Evolutionary conservation across 1,140 invertebrate genomes (phyloP).

Genomic region (Drosophila busckii): DNA sequence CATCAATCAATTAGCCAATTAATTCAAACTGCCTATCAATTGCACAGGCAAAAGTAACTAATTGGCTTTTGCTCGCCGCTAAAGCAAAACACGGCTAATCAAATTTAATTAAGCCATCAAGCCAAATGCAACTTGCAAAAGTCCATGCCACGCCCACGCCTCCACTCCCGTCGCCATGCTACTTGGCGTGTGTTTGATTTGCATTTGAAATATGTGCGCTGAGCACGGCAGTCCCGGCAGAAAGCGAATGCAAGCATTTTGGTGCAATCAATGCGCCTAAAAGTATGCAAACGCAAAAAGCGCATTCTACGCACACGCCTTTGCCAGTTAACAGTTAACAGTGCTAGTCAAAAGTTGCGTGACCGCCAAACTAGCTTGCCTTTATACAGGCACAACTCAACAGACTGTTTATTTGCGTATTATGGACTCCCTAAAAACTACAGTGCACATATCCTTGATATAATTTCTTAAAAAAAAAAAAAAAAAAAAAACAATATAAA

Average conservation of each 20-base stretch:
- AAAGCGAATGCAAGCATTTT: slow-evolving; percentile 38
- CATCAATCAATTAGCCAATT: slow-evolving; percentile 75
- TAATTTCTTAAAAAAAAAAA: too few relatives aligned
- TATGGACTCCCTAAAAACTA: slow-evolving; percentile 48
- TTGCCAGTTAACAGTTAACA: neutral
- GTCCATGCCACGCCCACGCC: slow-evolving; percentile 33
- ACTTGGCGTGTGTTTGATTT: slow-evolving; percentile 64
- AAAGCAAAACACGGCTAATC: slow-evolving; percentile 67
- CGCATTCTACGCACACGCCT: slow-evolving; percentile 3
- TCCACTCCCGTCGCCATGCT: slow-evolving; percentile 20
- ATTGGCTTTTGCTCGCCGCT: slow-evolving; percentile 58
- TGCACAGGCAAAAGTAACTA: slow-evolving; percentile 64
- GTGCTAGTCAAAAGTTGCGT: slow-evolving; percentile 24
- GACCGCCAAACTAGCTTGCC: slow-evolving; percentile 21
- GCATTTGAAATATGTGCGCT: slow-evolving; percentile 54
- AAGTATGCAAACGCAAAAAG: slow-evolving; percentile 58
- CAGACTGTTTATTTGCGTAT: slow-evolving; percentile 72
- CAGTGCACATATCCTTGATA: too few relatives aligned
- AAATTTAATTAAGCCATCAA: slow-evolving; percentile 76
- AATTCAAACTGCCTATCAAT: slow-evolving; percentile 60
- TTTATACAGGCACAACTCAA: too few relatives aligned
- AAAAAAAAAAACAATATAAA: slow-evolving; percentile 47
- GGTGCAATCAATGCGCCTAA: slow-evolving; percentile 56
- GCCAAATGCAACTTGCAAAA: slow-evolving; percentile 39
- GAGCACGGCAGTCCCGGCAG: slow-evolving; percentile 37